Percentiles rank a stretch among this genome's conserved stretches.
phyloP scores from a whole-genome alignment of 2,113 vertebrate species.

The Malurus cyaneus region DNA sequence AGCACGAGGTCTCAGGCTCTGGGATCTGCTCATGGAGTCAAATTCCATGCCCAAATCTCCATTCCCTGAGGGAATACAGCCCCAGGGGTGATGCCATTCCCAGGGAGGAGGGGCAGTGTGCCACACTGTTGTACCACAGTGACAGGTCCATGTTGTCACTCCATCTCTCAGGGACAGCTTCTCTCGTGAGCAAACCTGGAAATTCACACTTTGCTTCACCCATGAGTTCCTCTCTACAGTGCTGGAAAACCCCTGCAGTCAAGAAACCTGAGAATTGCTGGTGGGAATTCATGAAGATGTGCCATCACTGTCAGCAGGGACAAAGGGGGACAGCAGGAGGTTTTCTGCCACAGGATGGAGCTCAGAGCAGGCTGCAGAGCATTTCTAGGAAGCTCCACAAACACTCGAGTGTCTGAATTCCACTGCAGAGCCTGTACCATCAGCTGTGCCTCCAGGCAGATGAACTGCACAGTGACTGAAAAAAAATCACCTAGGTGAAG shows the following conservation, averaged over 20 bases:
- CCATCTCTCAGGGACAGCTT: neutral
- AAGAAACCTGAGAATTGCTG: neutral
- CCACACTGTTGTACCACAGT: neutral
- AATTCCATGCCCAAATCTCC: neutral
- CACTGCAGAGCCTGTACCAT: neutral
- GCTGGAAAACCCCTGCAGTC: neutral
- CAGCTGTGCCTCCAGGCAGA: neutral
- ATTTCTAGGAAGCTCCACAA: neutral
- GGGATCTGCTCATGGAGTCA: neutral
- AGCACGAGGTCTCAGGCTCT: accelerated
- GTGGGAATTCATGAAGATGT: neutral
- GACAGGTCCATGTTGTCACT: accelerated
- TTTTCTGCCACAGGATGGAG: conserved; percentile 61
- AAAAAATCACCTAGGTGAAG: neutral
- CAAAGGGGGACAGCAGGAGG: neutral
- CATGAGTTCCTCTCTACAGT: neutral
- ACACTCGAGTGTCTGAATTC: neutral
- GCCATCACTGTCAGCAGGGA: neutral
- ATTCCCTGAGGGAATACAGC: accelerated
- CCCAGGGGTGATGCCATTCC: neutral
- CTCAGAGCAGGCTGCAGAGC: conserved; percentile 54
- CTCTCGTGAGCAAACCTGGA: neutral
- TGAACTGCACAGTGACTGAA: neutral
- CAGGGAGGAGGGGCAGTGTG: neutral
- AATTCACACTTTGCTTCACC: neutral